These are phyloP conservation scores for Agrotis ipsilon DNA, from an alignment of 2,888 invertebrate species.

Conservation along the genomic window DNA sequence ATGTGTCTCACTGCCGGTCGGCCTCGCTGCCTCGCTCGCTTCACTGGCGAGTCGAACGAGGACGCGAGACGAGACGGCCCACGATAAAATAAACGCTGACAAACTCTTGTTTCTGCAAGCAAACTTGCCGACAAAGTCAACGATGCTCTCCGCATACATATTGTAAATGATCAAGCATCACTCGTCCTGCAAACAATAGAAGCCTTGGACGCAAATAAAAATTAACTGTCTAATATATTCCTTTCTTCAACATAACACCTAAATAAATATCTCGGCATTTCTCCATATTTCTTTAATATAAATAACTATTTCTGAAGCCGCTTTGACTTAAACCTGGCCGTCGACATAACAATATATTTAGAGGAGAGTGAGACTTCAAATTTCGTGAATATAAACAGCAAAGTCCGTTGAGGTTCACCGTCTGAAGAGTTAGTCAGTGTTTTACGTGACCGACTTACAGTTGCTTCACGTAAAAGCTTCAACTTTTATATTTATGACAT, in stretches of 20 bases:
- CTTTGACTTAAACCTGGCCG: constrained; percentile 32
- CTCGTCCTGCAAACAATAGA: constrained; percentile 36
- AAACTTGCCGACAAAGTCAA: constrained; percentile 53
- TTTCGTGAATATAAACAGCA: constrained; percentile 34
- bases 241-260: constrained; percentile 26
- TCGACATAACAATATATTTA: constrained; percentile 25
- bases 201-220: constrained; percentile 45
- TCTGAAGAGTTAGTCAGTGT: constrained; percentile 20
- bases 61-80: constrained; percentile 62
- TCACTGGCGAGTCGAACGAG: constrained; percentile 53
- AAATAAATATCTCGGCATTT: constrained; percentile 51
- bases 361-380: constrained; percentile 34
- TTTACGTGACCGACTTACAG: neutral
- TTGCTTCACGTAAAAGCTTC: neutral
- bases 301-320: constrained; percentile 18
- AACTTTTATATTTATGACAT: neutral
- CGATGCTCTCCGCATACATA: constrained; percentile 48
- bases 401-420: constrained; percentile 13
- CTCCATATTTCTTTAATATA: constrained; percentile 25
- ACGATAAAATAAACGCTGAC: constrained; percentile 73
- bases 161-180: constrained; percentile 44
- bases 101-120: constrained; percentile 61
- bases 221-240: constrained; percentile 22
- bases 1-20: constrained; percentile 77
- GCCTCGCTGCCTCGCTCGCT: constrained; percentile 58